phyloP scores from a whole-genome alignment of 2,888 invertebrate genomes.

The Hyppa rectilinea region DNA sequence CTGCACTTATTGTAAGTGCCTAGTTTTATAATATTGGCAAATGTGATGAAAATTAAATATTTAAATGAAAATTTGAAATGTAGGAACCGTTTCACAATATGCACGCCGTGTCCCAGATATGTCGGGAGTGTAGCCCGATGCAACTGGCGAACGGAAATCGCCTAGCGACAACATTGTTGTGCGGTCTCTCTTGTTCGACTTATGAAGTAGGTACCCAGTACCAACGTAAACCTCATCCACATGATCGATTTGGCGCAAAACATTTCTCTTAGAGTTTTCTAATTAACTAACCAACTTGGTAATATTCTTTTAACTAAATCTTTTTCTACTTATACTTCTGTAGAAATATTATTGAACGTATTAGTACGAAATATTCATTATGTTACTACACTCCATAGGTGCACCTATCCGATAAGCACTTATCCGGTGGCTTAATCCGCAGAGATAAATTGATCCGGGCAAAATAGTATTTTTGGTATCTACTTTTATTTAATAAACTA shows the following conservation, averaged over 20 bases:
- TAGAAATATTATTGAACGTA: background rate
- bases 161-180: constrained; percentile 88
- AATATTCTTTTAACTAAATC: background rate
- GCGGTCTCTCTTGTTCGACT: constrained; percentile 76
- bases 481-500: constrained; percentile 17
- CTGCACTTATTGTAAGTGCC: constrained; percentile 4
- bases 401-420: constrained; percentile 9
- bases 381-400: background rate
- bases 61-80: constrained; percentile 52
- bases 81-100: constrained; percentile 71
- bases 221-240: constrained; percentile 51
- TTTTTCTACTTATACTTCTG: no score
- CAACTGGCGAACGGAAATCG: constrained; percentile 87
- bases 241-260: constrained; percentile 32
- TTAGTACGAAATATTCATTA: constrained; percentile 2
- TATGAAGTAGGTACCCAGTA: constrained; percentile 56
- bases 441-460: constrained; percentile 19
- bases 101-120: constrained; percentile 84
- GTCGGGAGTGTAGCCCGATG: constrained; percentile 79
- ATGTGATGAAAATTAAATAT: constrained; percentile 27
- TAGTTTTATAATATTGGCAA: background rate
- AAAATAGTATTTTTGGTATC: constrained; percentile 3
- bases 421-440: constrained; percentile 7
- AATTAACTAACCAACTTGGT: background rate
- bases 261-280: constrained; percentile 9